phyloP scores from a whole-genome alignment of 2,113 vertebrate species.

The Hemiscyllium ocellatum region DNA sequence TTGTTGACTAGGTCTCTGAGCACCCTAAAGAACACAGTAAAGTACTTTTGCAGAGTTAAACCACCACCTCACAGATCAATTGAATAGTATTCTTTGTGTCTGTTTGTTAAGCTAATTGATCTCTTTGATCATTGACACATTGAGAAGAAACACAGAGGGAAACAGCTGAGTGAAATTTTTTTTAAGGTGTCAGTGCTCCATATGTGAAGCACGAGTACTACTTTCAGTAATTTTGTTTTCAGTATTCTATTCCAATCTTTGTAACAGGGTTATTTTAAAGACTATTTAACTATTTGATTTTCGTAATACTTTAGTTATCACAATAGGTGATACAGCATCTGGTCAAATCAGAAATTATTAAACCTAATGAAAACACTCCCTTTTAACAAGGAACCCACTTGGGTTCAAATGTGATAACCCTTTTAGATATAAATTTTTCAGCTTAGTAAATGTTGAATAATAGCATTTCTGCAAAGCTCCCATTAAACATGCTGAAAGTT shows the following conservation, averaged over 20 bases:
- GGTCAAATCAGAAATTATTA: neutral
- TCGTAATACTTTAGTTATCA: neutral
- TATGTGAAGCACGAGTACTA: neutral
- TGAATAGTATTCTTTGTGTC: neutral
- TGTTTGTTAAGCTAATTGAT: neutral
- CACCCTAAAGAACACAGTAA: neutral
- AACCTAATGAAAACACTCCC: neutral
- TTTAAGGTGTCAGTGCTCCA: neutral
- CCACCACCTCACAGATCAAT: neutral
- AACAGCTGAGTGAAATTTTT: neutral
- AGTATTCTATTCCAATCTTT: neutral
- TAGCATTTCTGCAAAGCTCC: neutral
- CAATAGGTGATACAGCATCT: neutral
- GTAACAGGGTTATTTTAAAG: neutral
- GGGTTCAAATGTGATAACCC: neutral
- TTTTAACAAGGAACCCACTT: neutral
- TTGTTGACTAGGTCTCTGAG: neutral
- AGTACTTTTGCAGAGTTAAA: neutral
- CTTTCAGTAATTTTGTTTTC: neutral
- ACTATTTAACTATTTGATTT: neutral
- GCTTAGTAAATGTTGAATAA: neutral
- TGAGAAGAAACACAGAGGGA: neutral
- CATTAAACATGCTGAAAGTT: neutral
- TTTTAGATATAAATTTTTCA: neutral
- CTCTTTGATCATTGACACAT: neutral